Conservation (phyloP, 2,888 invertebrate species). For the Crepidodera aurea region DNA sequence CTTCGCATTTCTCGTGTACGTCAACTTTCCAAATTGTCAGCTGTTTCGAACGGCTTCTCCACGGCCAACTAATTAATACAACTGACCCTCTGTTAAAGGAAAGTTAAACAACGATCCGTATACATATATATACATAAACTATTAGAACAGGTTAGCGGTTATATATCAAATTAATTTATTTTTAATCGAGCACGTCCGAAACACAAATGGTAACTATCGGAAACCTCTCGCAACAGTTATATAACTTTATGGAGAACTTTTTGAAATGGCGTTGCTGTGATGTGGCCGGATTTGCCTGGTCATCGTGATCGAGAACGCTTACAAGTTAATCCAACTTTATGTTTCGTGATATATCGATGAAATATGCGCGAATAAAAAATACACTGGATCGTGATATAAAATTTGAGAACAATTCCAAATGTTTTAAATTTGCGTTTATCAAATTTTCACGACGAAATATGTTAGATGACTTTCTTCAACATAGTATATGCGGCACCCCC, state of each 20-base stretch:
- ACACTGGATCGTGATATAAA: too few species aligned
- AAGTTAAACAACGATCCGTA: slow-evolving; percentile 51
- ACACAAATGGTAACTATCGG: slow-evolving; percentile 46
- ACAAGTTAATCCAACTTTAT: slow-evolving; percentile 13
- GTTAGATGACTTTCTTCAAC: too few species aligned
- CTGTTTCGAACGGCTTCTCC: slow-evolving; percentile 55
- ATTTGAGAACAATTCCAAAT: too few species aligned
- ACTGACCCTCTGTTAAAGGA: slow-evolving; percentile 53
- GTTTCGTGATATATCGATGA: not conserved
- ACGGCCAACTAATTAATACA: slow-evolving; percentile 52
- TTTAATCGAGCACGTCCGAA: slow-evolving; percentile 50
- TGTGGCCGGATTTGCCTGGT: slow-evolving; percentile 23
- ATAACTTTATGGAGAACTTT: slow-evolving; percentile 27
- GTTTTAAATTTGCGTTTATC: too few species aligned
- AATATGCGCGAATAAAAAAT: too few species aligned
- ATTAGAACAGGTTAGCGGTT: slow-evolving; percentile 46
- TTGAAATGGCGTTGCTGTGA: slow-evolving; percentile 15
- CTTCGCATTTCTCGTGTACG: slow-evolving; percentile 36
- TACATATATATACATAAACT: slow-evolving; percentile 41
- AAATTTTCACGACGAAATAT: too few species aligned
- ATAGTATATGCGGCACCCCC: too few species aligned
- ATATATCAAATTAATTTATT: slow-evolving; percentile 49
- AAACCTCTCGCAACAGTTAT: slow-evolving; percentile 19
- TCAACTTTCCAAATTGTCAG: slow-evolving; percentile 56
- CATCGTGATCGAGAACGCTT: slow-evolving; percentile 20